Percentiles rank a stretch among this genome's conserved stretches.
These are phyloP conservation scores for Percopsis omiscomaycus DNA, from an alignment of 2,797 vertebrate species.

Conservation along the genomic window DNA sequence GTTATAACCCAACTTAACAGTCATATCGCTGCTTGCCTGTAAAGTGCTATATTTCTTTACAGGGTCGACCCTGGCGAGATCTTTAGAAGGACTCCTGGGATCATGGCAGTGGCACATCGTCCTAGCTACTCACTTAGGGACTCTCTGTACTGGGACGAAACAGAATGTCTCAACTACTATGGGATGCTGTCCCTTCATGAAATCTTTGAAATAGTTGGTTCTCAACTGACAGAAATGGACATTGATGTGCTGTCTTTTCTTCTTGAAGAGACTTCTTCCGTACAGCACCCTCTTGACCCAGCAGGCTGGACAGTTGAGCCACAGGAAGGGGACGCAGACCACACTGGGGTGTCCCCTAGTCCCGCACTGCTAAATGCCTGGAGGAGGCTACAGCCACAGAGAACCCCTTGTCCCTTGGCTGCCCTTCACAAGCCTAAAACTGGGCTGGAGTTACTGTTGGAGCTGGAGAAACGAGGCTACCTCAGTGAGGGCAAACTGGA, in stretches of 20 bases:
- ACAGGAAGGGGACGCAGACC: conserved; percentile 44
- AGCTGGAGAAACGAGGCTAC: conserved; percentile 84
- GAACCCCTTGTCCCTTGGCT: conserved; percentile 35
- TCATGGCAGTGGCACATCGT: conserved; percentile 66
- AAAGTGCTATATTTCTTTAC: conserved; percentile 6
- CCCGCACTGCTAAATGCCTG: conserved; percentile 73
- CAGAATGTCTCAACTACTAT: conserved; percentile 86
- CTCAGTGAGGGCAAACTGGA: conserved; percentile 84
- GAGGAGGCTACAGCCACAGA: conserved; percentile 59
- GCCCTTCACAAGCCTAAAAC: conserved; percentile 72
- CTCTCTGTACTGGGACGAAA: conserved; percentile 85
- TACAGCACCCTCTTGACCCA: conserved; percentile 78
- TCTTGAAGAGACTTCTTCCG: conserved; percentile 79
- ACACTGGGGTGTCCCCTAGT: conserved; percentile 46
- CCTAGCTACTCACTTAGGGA: conserved; percentile 57
- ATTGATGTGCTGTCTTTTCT: conserved; percentile 87
- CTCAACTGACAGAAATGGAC: conserved; percentile 86
- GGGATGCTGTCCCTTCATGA: conserved; percentile 89
- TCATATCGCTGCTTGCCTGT: not conserved
- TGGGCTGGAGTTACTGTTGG: conserved; percentile 83
- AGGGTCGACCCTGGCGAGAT: conserved; percentile 27
- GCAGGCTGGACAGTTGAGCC: conserved; percentile 73
- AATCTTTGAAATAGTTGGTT: conserved; percentile 87
- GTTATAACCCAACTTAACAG: not conserved
- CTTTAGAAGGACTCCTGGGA: conserved; percentile 13